Base-by-base conservation (phyloP, 2,797 vertebrate genomes). In the Parotocinclus haroldoi region DNA sequence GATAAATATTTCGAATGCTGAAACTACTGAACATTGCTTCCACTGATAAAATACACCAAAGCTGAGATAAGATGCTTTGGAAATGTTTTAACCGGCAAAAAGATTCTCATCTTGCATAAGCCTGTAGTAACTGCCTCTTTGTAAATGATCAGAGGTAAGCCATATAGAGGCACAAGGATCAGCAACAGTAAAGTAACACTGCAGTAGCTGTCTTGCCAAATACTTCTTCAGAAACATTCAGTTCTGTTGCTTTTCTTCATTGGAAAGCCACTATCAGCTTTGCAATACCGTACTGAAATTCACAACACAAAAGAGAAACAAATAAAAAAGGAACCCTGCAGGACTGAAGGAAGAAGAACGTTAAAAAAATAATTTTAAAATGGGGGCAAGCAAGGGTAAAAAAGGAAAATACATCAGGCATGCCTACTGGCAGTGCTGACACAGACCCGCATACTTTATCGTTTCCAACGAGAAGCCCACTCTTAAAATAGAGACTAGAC, bases 401-500 rank as follows among this genome's bases (percentile, higher is more conserved):
- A 75, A 79, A 82, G 76, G 83, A 74, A 63, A 79, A 88, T 89
- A 87, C 63, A 82, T 65, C 80, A 78, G 84, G 77, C 77, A 74
- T 82, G 85, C 80, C 82, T 80, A 76, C 83, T 85, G 83, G 89
- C 80, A 88, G 79, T 83, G 53, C 78, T 82, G 83, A 79, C 78
- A 71, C 51, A 61, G 51, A 62, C 44, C 51, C 12, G 45, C 12
- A 80, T 76, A 78, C 82, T 80, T 82, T n/a, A n/a, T 50, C 48
- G 36, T 37, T 40, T 54, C 44, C 65, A 68, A 62, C 73, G 72
- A 78, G 78, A 80, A 78, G 52, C 81, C 77, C 72, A 45, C 10
- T 6, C 42, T 60, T 81, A 78, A 83, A 87, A 88, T 82, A 87
- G 78, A 88, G 82, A 79, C 84, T 91, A 82, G 84, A 89, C 87